Evolutionary conservation across 2,797 vertebrate species (phyloP), one percentile per base, ranked within the genome.

Genomic region (Sandelia bainsii): DNA sequence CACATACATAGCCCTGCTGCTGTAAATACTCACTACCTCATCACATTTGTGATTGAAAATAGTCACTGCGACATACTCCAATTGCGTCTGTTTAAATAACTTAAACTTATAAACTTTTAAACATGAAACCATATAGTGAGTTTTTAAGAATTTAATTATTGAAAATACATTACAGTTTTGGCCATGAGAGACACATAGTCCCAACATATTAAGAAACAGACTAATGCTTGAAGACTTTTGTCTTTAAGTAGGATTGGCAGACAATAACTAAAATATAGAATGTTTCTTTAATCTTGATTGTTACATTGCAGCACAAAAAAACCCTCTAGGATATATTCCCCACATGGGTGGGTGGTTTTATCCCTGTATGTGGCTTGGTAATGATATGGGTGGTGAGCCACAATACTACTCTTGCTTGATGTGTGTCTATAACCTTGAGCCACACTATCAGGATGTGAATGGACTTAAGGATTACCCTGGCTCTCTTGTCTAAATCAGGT

Each of bases 401-500:
- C 51, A 48, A 48, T 54, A 37, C 62, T 59, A 46, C 61, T 17
- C 46, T 68, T 75, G 51, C 22, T 12, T 72, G 65, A 54, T 27
- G 80, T 80, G 73, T 72, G 66, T 58, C 56, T 78, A 80, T 87
- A 93, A 94, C 92, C 93, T 93, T 94, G 90, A 92, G 79, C 79
- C 69, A 80, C 69, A 67, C 79, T 87, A 82, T 80, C 73, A 84
- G 89, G 90, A 87, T 92, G 86, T 90, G 90, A 92, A 94, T 90
- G 85, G 88, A 92, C 77, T 85, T 76, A 51, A 42, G 83, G 92
- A 94, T 94, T 94, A 94, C 73, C 70, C 65, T 54, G 80, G 72
- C 87, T 86, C 84, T 83, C 79, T 80, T 87, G 86, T 87, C 72
- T 82, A 91, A 91, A 84, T 85, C 83, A 75, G 80, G 69, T 72